phyloP scores from a whole-genome alignment of 1,140 invertebrate species.

The Schlechtendalia chinensis region DNA sequence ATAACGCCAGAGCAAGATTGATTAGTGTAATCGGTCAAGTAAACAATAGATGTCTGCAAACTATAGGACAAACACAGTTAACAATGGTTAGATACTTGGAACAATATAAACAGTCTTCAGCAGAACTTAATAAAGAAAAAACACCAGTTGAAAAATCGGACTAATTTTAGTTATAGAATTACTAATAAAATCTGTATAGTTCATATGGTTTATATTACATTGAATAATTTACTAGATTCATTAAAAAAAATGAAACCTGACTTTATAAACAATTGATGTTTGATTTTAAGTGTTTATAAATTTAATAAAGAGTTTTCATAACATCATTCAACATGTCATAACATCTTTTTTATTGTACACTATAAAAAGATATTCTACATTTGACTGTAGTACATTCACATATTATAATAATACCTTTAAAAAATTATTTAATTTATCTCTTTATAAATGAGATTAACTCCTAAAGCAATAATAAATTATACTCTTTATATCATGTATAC shows the following conservation, averaged over 20 bases:
- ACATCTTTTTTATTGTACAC: background rate
- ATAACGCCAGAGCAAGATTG: constrained; percentile 52
- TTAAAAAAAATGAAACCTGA: background rate
- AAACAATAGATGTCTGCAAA: constrained; percentile 33
- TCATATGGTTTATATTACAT: background rate
- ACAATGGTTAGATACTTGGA: constrained; percentile 40
- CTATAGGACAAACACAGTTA: constrained; percentile 41
- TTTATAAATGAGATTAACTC: too few relatives aligned
- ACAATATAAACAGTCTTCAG: constrained; percentile 20
- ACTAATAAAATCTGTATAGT: background rate
- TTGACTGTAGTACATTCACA: background rate
- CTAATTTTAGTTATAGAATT: background rate
- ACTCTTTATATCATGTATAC: too few relatives aligned
- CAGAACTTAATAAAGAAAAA: constrained; percentile 19
- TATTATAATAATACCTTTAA: too few relatives aligned
- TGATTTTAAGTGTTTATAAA: background rate
- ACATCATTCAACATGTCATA: background rate
- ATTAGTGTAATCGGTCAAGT: constrained; percentile 50
- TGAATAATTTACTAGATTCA: background rate
- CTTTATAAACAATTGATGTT: background rate
- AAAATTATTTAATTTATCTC: too few relatives aligned
- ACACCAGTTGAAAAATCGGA: background rate
- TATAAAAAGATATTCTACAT: background rate
- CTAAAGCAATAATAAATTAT: too few relatives aligned
- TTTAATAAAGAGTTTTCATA: background rate